Conservation (phyloP, 2,888 invertebrate genomes). For the Rhingia campestris region DNA sequence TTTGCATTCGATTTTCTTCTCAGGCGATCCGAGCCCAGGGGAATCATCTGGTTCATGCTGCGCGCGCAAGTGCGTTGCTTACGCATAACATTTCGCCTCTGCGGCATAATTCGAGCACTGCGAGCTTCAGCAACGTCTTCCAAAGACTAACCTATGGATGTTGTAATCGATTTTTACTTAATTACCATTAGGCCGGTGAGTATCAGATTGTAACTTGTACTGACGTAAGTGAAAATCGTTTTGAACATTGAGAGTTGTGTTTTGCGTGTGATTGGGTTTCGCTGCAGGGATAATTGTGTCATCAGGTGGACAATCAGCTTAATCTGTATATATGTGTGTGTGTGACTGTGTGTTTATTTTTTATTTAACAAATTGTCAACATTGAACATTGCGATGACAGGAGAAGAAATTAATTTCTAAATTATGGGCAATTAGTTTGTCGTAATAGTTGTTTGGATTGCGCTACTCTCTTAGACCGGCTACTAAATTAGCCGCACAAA, state of each 20-base stretch:
- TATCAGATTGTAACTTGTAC: constrained; percentile 48
- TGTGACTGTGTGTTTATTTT: not conserved
- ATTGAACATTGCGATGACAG: constrained; percentile 49
- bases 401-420: constrained; percentile 54
- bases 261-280: constrained; percentile 32
- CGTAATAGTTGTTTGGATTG: constrained; percentile 62
- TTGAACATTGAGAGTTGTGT: constrained; percentile 28
- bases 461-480: not conserved
- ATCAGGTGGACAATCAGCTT: constrained; percentile 14
- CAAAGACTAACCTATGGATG: constrained; percentile 24
- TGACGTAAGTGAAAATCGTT: constrained; percentile 42
- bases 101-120: constrained; percentile 36
- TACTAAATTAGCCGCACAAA: not conserved
- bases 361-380: constrained; percentile 49
- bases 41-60: constrained; percentile 29
- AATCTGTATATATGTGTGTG: not conserved
- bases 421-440: constrained; percentile 50
- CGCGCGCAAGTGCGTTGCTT: constrained; percentile 1
- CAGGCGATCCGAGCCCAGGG: not conserved
- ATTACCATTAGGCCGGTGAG: constrained; percentile 30
- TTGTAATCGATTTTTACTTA: constrained; percentile 58
- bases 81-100: constrained; percentile 14
- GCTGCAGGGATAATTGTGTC: constrained; percentile 56
- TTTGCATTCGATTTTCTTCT: constrained; percentile 51
- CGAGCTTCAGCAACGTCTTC: constrained; percentile 19